Conservation (phyloP, 1,140 invertebrate species). For the Drosophila sp. region DNA sequence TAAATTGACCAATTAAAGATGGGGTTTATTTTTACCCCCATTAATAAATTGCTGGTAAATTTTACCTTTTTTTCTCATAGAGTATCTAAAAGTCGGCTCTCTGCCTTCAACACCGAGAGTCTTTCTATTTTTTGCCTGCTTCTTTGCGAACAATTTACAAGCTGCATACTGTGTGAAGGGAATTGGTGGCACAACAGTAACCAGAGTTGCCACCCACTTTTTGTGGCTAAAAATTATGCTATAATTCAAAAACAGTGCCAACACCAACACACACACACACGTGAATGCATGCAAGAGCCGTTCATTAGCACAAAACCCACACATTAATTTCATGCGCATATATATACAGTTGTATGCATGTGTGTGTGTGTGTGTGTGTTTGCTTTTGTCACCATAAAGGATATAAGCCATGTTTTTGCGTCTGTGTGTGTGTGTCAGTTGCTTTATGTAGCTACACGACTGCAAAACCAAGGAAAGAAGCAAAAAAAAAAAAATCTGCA, state of each 20-base stretch:
- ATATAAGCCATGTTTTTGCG: conserved; percentile 73
- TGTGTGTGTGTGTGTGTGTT: conserved; percentile 36
- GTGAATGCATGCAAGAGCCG: conserved; percentile 38
- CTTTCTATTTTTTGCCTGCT: not conserved
- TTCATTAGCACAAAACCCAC: conserved; percentile 79
- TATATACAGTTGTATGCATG: conserved; percentile 9
- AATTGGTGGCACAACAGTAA: conserved; percentile 24
- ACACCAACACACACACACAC: conserved; percentile 19
- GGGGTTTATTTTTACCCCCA: no score
- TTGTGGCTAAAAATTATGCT: conserved; percentile 77
- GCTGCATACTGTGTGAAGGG: conserved; percentile 11
- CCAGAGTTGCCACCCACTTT: conserved; percentile 45
- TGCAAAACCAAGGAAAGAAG: conserved; percentile 30
- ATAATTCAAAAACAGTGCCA: conserved; percentile 75
- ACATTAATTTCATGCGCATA: conserved; percentile 62
- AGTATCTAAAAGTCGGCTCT: not conserved
- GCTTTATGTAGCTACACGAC: conserved; percentile 59
- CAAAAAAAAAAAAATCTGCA: conserved; percentile 46
- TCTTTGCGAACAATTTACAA: conserved; percentile 63
- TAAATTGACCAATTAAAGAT: no score
- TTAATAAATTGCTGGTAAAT: no score
- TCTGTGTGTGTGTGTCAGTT: conserved; percentile 47
- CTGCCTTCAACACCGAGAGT: not conserved
- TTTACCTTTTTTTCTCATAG: not conserved
- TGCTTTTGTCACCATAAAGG: conserved; percentile 73